phyloP scores from a whole-genome alignment of 2,797 vertebrate genomes.

The Pygocentrus nattereri region DNA sequence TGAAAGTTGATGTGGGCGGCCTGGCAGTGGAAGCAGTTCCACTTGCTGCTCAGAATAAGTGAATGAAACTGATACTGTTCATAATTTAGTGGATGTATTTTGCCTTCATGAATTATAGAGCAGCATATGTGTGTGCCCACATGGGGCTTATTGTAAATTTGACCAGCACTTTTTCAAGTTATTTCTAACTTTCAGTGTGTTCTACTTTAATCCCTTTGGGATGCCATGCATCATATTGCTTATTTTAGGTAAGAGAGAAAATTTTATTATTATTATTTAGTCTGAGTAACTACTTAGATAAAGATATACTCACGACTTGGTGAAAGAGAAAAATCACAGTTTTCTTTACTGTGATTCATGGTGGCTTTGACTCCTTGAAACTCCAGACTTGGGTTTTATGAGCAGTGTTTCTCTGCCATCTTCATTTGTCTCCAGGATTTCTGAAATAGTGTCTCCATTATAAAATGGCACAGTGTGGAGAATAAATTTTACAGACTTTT shows the following conservation, averaged over 20 bases:
- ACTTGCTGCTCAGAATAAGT: constrained; percentile 43
- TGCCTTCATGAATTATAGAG: constrained; percentile 31
- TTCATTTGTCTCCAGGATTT: neutral
- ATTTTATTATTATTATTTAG: neutral
- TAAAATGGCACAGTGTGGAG: neutral
- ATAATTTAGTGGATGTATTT: constrained; percentile 17
- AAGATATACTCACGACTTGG: neutral
- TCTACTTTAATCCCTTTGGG: neutral
- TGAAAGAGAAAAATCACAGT: neutral
- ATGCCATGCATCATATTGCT: neutral
- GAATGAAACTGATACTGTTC: constrained; percentile 52
- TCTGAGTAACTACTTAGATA: neutral
- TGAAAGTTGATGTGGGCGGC: constrained; percentile 52
- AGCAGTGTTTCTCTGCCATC: neutral
- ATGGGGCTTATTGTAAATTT: neutral
- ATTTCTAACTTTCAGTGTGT: neutral
- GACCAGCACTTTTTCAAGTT: neutral
- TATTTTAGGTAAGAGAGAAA: neutral
- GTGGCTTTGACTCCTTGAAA: neutral
- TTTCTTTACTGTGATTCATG: neutral
- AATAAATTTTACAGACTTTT: neutral
- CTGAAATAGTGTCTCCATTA: neutral
- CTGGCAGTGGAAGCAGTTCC: constrained; percentile 47
- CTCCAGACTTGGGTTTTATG: neutral
- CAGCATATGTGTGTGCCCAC: constrained; percentile 4